phyloP scores from a whole-genome alignment of 2,113 vertebrate species.

The Perognathus longimembris region DNA sequence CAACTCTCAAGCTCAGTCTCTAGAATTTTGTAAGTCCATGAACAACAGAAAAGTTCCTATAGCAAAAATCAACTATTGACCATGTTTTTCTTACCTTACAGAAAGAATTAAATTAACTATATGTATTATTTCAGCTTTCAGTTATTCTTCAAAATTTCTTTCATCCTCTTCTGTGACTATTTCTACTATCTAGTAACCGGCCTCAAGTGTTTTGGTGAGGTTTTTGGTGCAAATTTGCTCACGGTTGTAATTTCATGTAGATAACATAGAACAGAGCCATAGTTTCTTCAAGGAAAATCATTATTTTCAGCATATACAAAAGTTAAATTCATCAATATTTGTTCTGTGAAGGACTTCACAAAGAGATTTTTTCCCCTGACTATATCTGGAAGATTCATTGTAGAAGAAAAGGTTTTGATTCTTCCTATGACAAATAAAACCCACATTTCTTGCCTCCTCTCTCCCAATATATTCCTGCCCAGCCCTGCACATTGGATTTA shows the following conservation, averaged over 20 bases:
- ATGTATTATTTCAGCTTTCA: slow-evolving; percentile 25
- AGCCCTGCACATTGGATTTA: background rate
- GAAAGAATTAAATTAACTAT: slow-evolving; percentile 40
- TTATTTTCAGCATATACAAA: slow-evolving; percentile 68
- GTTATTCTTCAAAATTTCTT: slow-evolving; percentile 24
- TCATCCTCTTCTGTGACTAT: background rate
- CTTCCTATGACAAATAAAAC: background rate
- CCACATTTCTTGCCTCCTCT: slow-evolving; percentile 28
- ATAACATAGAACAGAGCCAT: slow-evolving; percentile 74
- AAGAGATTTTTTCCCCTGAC: slow-evolving; percentile 57
- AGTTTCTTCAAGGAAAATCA: slow-evolving; percentile 78
- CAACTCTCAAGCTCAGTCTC: background rate
- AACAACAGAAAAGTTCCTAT: background rate
- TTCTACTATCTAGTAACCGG: background rate
- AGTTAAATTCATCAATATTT: slow-evolving; percentile 68
- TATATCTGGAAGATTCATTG: slow-evolving; percentile 53
- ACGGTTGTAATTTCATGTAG: slow-evolving; percentile 73
- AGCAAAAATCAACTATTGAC: background rate
- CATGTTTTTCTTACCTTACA: slow-evolving; percentile 39
- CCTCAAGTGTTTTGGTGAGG: slow-evolving; percentile 38
- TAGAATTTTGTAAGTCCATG: background rate
- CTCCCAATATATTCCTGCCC: background rate
- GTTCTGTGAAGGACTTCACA: slow-evolving; percentile 47
- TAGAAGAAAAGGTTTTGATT: background rate
- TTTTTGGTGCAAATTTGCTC: slow-evolving; percentile 34